Base-by-base conservation (phyloP, 2,113 vertebrate species). In the Rallus limicola region DNA sequence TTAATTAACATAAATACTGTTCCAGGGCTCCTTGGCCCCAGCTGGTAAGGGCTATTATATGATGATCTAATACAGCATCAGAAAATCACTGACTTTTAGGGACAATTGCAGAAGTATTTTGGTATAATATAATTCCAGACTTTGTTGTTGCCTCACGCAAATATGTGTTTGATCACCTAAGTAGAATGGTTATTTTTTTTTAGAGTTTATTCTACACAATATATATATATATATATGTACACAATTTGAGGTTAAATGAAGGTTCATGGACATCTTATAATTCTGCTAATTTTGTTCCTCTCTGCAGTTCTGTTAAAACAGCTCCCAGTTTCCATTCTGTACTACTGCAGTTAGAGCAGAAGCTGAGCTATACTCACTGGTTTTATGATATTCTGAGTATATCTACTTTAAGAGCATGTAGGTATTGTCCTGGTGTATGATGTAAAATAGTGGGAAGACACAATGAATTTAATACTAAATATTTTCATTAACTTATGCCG, bases 1-100 rank as follows among this genome's bases (percentile, higher is more conserved):
- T 90, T 97, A 97, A 95, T 97, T 92, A 89, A 70, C 76, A 70
- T 96, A 96, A 96, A 89, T 89, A 90, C 76, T 82, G 59, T 77
- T 68, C 34, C 71, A 58, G 56, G 42, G 53, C 56, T 74, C 53
- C 65, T 68, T 85, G 77, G 67, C 55, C 67, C 38, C 18, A 5
- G 74, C 42, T 86, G 59, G 33, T 64, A 75, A 68, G 20, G 25
- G 42, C 17, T 67, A n/a, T 79, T 75, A 58, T 9, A 20, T 48
- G 55, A 29, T 76, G 50, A 91, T 76, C 36, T 77, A 86, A 79
- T 62, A 72, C 11, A 84, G 44, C 55, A 75, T 48, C 63, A 83
- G 70, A 88, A 90, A 87, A 92, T 87, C 15, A 0, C 50, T 86
- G 77, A 86, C 31, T 89, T 95, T 68, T 70, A 79, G 33, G 25